Evolutionary conservation across 2,888 invertebrate species (phyloP).

Genomic region (Mesopsocus fuscifrons): DNA sequence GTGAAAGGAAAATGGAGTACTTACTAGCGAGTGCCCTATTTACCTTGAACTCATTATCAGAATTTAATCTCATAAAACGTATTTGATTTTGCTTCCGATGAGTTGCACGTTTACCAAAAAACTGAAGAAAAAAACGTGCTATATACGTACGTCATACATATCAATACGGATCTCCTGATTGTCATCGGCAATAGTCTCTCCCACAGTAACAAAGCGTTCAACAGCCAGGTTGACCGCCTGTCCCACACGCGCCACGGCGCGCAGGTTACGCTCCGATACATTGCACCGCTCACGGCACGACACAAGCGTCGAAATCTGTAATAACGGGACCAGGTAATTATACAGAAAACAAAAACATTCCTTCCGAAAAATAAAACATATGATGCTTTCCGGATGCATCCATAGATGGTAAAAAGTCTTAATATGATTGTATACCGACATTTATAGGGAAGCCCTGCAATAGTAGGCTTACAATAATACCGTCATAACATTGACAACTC

Average conservation of each 20-base stretch:
- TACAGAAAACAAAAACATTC: no score
- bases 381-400: conserved; percentile 17
- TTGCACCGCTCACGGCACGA: conserved; percentile 48
- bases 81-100: no score
- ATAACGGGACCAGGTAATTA: conserved; percentile 18
- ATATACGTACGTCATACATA: conserved; percentile 52
- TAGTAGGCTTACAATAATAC: no score
- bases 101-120: no score
- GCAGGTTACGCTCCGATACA: conserved; percentile 35
- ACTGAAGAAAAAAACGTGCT: no score
- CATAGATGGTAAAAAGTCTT: no score
- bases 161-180: conserved; percentile 92
- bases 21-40: not conserved
- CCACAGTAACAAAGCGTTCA: conserved; percentile 93
- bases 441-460: no score
- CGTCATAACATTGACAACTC: no score
- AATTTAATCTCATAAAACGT: no score
- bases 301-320: conserved; percentile 78
- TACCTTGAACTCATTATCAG: no score
- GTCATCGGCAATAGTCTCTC: conserved; percentile 96
- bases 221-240: conserved; percentile 94
- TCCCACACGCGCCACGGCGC: conserved; percentile 77
- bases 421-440: no score
- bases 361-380: conserved; percentile 13
- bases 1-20: not conserved